These are phyloP conservation scores for Semaprochilodus insignis DNA, from an alignment of 2,797 vertebrate genomes.

Conservation along the genomic window DNA sequence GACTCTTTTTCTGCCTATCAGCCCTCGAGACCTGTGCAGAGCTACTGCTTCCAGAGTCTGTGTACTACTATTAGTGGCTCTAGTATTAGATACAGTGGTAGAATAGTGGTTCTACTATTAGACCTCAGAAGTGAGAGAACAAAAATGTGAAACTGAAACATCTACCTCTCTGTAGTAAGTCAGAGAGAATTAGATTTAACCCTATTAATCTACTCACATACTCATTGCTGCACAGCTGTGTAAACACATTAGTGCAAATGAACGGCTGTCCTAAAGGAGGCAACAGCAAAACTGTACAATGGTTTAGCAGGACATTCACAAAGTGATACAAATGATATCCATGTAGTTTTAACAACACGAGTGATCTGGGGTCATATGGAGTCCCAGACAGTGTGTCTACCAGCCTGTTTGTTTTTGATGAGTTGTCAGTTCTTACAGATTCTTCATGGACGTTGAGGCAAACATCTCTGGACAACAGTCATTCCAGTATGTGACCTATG, in stretches of 20 bases:
- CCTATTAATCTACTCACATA: slow-evolving; percentile 40
- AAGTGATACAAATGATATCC: slow-evolving; percentile 31
- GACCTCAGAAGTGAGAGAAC: background rate
- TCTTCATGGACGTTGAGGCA: background rate
- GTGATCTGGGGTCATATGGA: background rate
- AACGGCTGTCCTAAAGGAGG: slow-evolving; percentile 18
- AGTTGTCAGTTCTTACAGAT: background rate
- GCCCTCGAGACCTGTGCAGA: background rate
- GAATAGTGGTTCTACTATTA: slow-evolving; percentile 8
- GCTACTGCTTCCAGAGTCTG: background rate
- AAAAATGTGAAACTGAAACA: slow-evolving; percentile 11
- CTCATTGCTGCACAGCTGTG: slow-evolving; percentile 36
- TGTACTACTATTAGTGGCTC: no score
- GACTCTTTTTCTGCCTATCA: background rate
- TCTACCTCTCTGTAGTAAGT: background rate
- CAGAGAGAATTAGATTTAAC: slow-evolving; percentile 24
- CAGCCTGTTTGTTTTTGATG: background rate
- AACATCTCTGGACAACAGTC: background rate
- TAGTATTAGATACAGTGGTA: no score
- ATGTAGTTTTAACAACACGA: slow-evolving; percentile 28
- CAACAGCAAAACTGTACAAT: background rate
- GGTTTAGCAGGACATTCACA: slow-evolving; percentile 1
- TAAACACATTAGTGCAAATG: slow-evolving; percentile 40
- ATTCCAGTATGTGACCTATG: slow-evolving; percentile 7
- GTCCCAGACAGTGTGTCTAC: background rate